phyloP scores from a whole-genome alignment of 2,888 invertebrate genomes.

The Morinoia aosen region DNA sequence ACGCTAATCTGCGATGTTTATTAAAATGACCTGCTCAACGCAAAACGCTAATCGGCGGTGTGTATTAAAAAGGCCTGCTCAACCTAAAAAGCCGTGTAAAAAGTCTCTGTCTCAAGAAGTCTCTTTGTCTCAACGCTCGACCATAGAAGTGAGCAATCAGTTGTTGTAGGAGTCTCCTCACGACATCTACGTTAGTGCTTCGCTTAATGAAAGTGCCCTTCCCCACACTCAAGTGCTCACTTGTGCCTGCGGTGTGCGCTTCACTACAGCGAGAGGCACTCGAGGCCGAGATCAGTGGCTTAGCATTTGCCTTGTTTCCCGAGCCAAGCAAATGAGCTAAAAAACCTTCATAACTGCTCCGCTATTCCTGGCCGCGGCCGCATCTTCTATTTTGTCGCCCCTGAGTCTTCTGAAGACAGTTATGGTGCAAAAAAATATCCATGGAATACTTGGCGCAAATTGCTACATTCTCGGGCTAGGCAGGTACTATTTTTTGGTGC shows the following conservation, averaged over 20 bases:
- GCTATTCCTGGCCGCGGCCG: neutral
- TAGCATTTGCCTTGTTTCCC: neutral
- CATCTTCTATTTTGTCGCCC: neutral
- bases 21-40: neutral
- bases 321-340: neutral
- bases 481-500: neutral
- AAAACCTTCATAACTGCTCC: conserved; percentile 18
- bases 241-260: neutral
- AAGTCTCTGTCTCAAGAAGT: neutral
- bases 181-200: neutral
- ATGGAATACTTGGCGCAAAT: conserved; percentile 8
- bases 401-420: conserved; percentile 1
- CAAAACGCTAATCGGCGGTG: too few relatives aligned
- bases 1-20: too few relatives aligned
- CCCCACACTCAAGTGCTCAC: neutral
- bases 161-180: neutral
- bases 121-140: neutral
- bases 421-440: conserved; percentile 10
- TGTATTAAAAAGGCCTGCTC: neutral
- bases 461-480: neutral
- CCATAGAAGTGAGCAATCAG: neutral
- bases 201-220: neutral
- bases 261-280: neutral
- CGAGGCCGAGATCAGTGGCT: neutral
- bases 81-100: neutral